Evolutionary conservation across 2,797 vertebrate species (phyloP).

Genomic region (Clarias pachynema): DNA sequence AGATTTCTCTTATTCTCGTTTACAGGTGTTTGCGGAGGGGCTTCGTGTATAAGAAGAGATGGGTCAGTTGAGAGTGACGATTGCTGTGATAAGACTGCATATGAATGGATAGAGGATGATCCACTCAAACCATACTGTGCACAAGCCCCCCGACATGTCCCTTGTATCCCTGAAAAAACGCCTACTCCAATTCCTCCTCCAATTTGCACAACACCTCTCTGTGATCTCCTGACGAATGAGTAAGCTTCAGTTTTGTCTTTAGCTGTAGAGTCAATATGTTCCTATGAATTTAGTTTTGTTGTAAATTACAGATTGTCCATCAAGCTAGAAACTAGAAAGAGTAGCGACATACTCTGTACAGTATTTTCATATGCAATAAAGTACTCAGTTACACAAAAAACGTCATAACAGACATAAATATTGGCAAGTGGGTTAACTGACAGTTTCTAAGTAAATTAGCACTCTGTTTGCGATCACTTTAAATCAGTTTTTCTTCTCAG

Average conservation of each 20-base stretch:
- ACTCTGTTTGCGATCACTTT: no score
- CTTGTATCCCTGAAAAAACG: slow-evolving; percentile 20
- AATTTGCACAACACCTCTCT: slow-evolving; percentile 24
- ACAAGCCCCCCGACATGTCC: slow-evolving; percentile 44
- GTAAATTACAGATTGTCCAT: background rate
- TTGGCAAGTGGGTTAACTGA: background rate
- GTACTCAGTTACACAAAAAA: background rate
- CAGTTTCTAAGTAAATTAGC: background rate
- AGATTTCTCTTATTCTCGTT: background rate
- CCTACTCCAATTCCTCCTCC: accelerated
- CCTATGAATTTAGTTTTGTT: background rate
- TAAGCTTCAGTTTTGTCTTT: slow-evolving; percentile 56
- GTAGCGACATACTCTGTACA: background rate
- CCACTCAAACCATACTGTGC: slow-evolving; percentile 66
- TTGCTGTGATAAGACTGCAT: slow-evolving; percentile 71
- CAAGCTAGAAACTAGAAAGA: background rate
- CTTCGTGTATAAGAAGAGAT: slow-evolving; percentile 67
- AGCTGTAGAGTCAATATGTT: background rate
- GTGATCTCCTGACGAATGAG: slow-evolving; percentile 65
- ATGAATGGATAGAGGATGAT: slow-evolving; percentile 68
- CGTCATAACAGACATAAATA: background rate
- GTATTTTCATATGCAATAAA: background rate
- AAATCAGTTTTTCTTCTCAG: background rate
- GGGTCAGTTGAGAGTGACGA: slow-evolving; percentile 64
- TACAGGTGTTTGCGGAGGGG: slow-evolving; percentile 71